Conservation (phyloP, 64 coral and sea anemone genomes). For the Platygyra sinensis region DNA sequence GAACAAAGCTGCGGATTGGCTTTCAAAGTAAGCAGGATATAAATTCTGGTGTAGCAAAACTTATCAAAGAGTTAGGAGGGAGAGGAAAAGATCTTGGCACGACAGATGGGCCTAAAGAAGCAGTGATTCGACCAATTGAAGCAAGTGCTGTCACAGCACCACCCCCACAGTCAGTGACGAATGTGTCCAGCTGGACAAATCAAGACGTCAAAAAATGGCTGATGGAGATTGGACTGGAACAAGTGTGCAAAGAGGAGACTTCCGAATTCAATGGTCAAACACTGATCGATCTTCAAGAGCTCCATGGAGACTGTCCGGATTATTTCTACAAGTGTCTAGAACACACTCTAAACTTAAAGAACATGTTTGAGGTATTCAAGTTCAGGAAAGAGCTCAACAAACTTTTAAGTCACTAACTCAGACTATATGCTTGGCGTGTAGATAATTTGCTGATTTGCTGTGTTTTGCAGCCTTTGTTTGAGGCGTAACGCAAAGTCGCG, state of each 20-base stretch:
- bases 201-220: slow-evolving; percentile 47
- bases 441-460: not conserved
- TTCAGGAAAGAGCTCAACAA: not conserved
- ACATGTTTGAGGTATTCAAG: slow-evolving; percentile 10
- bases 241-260: not conserved
- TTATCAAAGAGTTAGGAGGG: slow-evolving; percentile 38
- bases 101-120: not conserved
- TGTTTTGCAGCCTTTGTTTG: too few species aligned
- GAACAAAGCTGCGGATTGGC: slow-evolving; percentile 48
- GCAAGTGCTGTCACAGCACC: not conserved
- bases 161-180: not conserved
- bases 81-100: slow-evolving; percentile 30
- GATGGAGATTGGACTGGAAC: slow-evolving; percentile 39
- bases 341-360: not conserved
- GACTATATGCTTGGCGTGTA: not conserved
- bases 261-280: not conserved
- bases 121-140: not conserved
- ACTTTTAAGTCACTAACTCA: not conserved
- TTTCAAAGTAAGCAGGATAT: slow-evolving; percentile 10
- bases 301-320: slow-evolving; percentile 12
- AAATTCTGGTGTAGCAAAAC: slow-evolving; percentile 9
- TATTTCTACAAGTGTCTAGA: slow-evolving; percentile 18
- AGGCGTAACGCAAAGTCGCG: too few species aligned
- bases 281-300: slow-evolving; percentile 8
- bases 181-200: slow-evolving; percentile 45